Base-by-base conservation (phyloP, 2,113 vertebrate species). In the Cebus imitator region DNA sequence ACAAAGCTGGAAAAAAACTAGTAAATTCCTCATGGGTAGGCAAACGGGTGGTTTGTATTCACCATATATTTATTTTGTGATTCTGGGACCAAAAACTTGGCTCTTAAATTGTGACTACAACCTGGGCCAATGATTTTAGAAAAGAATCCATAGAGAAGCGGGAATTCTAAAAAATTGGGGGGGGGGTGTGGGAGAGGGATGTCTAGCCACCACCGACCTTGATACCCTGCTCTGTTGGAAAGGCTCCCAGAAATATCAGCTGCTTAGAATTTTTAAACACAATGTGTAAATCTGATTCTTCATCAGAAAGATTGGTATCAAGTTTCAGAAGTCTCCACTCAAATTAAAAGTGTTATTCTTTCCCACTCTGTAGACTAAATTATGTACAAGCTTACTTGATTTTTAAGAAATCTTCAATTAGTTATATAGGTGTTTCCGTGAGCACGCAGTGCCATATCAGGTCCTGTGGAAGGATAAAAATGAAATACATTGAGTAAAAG, bases 1-100 rank as follows among this genome's bases (percentile, higher is more conserved):
- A 81, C 48, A 86, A 78, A 93, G 85, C 81, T 94, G 82, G 50
- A 68, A n/a, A 94, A 94, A 81, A 78, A 16, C 66, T 83, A 30
- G 48, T 48, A 52, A 73, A 79, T 50, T 80, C 50, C 48, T 93
- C 40, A 16, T 37, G 89, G 80, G 73, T 73, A 83, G 64, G 27
- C 61, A 80, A 87, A 76, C 50, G 78, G 48, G 50, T 94, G 43
- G 25, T 86, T 93, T 96, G 83, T 76, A n/a, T 72, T 94, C 50
- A 30, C 37, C 37, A 1, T 79, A 37, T 55, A 81, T 25, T 78
- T 35, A 87, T 25, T 82, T 40, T 82, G 91, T 94, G 92, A 81
- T 85, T 94, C 72, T 75, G 55, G 40, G 23, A 61, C 43, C 10
- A 13, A 91, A 92, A 87, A 75, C 86, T 79, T 91, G 88, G 43